These are phyloP conservation scores for Dioctria rufipes DNA, from an alignment of 2,888 invertebrate species.

Conservation along the genomic window DNA sequence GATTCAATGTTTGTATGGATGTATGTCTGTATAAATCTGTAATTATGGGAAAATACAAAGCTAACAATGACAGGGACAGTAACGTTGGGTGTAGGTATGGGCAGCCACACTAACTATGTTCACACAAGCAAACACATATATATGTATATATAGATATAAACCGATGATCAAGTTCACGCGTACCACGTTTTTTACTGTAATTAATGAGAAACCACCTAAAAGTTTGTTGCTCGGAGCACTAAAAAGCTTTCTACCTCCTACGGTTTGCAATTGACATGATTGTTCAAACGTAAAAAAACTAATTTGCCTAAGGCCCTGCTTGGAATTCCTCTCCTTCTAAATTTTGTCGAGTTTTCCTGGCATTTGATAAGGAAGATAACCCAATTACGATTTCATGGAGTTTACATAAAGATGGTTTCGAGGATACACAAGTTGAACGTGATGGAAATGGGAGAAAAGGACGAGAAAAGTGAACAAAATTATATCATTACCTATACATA, in stretches of 20 bases:
- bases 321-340: conserved; percentile 21
- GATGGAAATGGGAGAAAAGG: background rate
- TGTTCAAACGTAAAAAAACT: conserved; percentile 51
- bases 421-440: background rate
- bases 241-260: conserved; percentile 30
- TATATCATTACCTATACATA: background rate
- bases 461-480: background rate
- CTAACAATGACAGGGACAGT: conserved; percentile 27
- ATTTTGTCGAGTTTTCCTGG: conserved; percentile 27
- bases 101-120: background rate
- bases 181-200: conserved; percentile 14
- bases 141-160: no score
- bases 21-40: conserved; percentile 18
- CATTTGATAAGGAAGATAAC: conserved; percentile 42
- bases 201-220: conserved; percentile 52
- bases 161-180: background rate
- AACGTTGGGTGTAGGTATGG: background rate
- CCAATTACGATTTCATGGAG: conserved; percentile 49
- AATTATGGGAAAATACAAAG: conserved; percentile 33
- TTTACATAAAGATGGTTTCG: conserved; percentile 20
- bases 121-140: background rate
- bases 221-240: conserved; percentile 38
- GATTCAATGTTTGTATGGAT: background rate
- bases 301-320: conserved; percentile 39
- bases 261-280: conserved; percentile 48